Base-by-base conservation (phyloP, 2,113 vertebrate genomes). In the Sinosuthora webbiana region DNA sequence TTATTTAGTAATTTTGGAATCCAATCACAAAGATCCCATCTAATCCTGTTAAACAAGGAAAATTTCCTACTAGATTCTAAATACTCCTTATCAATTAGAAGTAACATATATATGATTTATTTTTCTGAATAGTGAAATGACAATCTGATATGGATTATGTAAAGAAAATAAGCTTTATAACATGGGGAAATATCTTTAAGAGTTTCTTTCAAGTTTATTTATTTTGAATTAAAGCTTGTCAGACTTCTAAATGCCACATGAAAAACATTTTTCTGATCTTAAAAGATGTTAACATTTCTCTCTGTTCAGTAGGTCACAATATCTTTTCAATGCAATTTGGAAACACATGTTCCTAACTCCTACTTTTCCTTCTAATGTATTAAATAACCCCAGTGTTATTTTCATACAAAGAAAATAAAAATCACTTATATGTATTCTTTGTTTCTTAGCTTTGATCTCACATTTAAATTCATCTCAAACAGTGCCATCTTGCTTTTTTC, bases 401-500 rank as follows among this genome's bases (percentile, higher is more conserved):
- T 94, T 83, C 73, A 87, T 69, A 5, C 27, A 64, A 92, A 63
- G 33, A 92, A 86, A 88, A 94, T 37, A 92, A 71, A 71, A 87
- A 69, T 35, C 13, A 62, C 6, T 87, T 47, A 8, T 15, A 76
- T 37, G 8, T 39, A 37, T 70, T 67, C 53, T 64, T 91, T 71
- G 19, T 62, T 92, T 94, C 67, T 68, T 89, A 62, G 39, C 92
- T 97, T 97, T 95, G 93, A 97, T 93, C 33, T 96, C 63, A 52
- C n/a, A 94, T 93, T 94, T 82, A 86, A 93, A 95, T 93, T 96
- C 59, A 35, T 91, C 79, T 83, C 53, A 87, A 71, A 70, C 20
- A 88, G 75, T 37, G 33, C 23, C 84, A 73, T 93, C 42, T 69
- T 94, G 64, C 60, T 90, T 94, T 94, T 62, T 73, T 87, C 81